Evolutionary conservation across 1,140 invertebrate species (phyloP).

Genomic region (Drosophila sulfurigaster): DNA sequence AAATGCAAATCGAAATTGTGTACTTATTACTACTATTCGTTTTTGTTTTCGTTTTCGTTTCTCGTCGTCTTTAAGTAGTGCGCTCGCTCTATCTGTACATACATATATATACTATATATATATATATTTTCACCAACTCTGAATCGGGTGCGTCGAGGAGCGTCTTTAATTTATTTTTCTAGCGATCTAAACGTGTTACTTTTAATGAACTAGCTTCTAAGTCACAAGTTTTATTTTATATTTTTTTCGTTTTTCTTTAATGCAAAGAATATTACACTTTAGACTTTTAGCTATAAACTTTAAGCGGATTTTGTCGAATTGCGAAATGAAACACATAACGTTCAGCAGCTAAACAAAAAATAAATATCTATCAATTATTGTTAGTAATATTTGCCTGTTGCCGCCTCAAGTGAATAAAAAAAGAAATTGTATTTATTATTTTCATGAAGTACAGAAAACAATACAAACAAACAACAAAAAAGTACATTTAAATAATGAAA

Average conservation of each 20-base stretch:
- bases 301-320: slow-evolving; percentile 36
- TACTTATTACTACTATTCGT: slow-evolving; percentile 73
- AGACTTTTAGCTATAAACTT: slow-evolving; percentile 9
- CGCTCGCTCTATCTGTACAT: slow-evolving; percentile 47
- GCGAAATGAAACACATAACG: slow-evolving; percentile 7
- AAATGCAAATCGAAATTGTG: slow-evolving; percentile 53
- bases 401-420: slow-evolving; percentile 23
- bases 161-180: slow-evolving; percentile 74
- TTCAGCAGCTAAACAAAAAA: slow-evolving; percentile 21
- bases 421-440: slow-evolving; percentile 61
- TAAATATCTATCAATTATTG: slow-evolving; percentile 31
- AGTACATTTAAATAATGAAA: slow-evolving; percentile 45
- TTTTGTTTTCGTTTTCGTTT: slow-evolving; percentile 60
- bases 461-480: not conserved
- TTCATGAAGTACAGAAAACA: slow-evolving; percentile 66
- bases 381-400: slow-evolving; percentile 42
- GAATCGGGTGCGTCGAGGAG: slow-evolving; percentile 10
- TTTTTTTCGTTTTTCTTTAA: slow-evolving; percentile 50
- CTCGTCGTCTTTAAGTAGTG: slow-evolving; percentile 57
- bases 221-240: slow-evolving; percentile 56
- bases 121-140: slow-evolving; percentile 5
- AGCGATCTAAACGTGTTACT: slow-evolving; percentile 53
- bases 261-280: slow-evolving; percentile 24
- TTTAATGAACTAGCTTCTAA: slow-evolving; percentile 54
- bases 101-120: slow-evolving; percentile 31